These are phyloP conservation scores for Tinea pellionella DNA, from an alignment of 2,888 invertebrate genomes.

Conservation along the genomic window DNA sequence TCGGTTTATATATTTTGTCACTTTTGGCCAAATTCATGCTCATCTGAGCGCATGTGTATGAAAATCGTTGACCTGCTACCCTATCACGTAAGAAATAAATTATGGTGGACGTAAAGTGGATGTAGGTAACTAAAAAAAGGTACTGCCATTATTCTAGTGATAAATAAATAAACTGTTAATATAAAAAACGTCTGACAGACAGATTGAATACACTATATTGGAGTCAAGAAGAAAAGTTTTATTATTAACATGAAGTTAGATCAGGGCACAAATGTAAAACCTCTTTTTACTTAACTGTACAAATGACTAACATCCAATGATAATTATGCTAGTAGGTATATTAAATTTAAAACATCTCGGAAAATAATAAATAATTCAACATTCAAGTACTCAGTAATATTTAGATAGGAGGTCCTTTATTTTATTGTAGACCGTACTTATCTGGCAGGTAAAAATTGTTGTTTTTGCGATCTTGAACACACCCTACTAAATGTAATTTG, in stretches of 20 bases:
- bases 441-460: neutral
- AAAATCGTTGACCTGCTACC: neutral
- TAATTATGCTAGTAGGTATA: no score
- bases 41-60: neutral
- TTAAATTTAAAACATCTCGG: no score
- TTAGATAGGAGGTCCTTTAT: no score
- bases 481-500: neutral
- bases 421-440: neutral
- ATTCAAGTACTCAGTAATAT: no score
- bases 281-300: no score
- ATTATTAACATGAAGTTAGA: no score
- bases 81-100: neutral
- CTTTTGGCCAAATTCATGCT: neutral
- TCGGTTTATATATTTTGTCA: neutral
- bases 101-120: neutral
- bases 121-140: neutral
- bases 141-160: neutral
- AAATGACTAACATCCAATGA: no score
- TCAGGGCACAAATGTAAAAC: no score
- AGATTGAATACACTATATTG: no score
- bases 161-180: neutral
- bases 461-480: neutral
- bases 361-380: no score
- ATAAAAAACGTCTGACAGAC: neutral
- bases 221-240: no score